These are phyloP conservation scores for Parazoanthus darwini DNA, from an alignment of 92 coral and sea anemone species.

Conservation along the genomic window DNA sequence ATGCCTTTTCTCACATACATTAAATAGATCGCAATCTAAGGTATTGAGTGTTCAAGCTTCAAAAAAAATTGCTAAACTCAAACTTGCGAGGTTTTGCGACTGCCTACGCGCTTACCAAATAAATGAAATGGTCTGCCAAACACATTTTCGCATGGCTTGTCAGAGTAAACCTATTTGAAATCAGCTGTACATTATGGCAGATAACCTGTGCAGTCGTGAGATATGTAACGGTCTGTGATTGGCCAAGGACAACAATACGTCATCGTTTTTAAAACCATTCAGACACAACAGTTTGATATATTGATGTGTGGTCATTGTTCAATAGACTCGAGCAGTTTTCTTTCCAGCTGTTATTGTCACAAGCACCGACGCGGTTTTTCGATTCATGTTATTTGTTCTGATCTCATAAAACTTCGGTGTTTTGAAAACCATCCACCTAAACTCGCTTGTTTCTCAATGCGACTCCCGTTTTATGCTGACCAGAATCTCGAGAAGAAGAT, in stretches of 20 bases:
- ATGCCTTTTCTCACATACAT: too few relatives aligned
- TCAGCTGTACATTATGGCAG: not conserved
- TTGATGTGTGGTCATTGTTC: conserved; percentile 11
- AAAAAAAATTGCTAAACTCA: not conserved
- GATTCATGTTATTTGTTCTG: conserved; percentile 3
- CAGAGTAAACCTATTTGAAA: not conserved
- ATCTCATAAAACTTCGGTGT: not conserved
- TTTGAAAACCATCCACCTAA: not conserved
- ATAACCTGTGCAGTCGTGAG: conserved; percentile 1
- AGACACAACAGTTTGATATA: conserved; percentile 21
- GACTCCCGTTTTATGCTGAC: not conserved
- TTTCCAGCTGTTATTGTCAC: conserved; percentile 19
- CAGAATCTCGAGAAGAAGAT: not conserved
- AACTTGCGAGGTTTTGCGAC: not conserved
- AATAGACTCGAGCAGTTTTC: not conserved
- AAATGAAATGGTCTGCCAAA: not conserved
- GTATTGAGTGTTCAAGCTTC: not conserved
- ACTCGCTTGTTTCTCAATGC: not conserved
- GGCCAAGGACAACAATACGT: conserved; percentile 13
- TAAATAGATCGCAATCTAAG: not conserved
- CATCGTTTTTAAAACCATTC: not conserved
- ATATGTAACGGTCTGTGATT: conserved; percentile 1
- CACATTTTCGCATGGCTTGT: not conserved
- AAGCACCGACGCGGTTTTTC: conserved; percentile 35
- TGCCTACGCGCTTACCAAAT: not conserved